These are phyloP conservation scores for Sylvilagus bachmani DNA, from an alignment of 2,113 vertebrate species.

Conservation along the genomic window DNA sequence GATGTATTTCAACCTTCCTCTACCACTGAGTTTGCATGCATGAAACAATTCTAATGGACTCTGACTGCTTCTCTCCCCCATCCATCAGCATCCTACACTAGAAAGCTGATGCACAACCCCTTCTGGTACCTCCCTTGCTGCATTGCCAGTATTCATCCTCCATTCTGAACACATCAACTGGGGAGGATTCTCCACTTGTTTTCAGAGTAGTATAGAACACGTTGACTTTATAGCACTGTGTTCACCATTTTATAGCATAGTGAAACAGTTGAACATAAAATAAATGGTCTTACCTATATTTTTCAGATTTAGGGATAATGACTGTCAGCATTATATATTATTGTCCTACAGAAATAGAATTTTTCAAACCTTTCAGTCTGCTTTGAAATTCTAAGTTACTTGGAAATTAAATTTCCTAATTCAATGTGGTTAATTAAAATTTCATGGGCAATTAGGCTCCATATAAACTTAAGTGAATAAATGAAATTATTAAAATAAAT, in stretches of 20 bases:
- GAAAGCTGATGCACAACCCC: not conserved
- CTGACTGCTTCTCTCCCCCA: not conserved
- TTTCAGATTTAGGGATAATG: constrained; percentile 29
- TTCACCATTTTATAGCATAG: not conserved
- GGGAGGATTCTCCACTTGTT: not conserved
- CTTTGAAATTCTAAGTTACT: not conserved
- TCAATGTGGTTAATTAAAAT: not conserved
- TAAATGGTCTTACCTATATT: not conserved
- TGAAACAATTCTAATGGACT: not conserved
- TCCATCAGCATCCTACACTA: not conserved
- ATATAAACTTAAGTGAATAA: not conserved
- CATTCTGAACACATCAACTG: not conserved
- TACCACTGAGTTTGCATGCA: not conserved
- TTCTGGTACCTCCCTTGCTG: not conserved
- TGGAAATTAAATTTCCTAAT: constrained; percentile 3
- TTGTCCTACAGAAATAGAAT: not conserved
- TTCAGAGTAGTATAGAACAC: not conserved
- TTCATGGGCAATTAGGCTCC: not conserved
- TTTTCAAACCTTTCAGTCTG: not conserved
- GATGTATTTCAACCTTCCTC: not conserved
- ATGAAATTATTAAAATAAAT: constrained; percentile 12
- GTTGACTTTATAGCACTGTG: not conserved
- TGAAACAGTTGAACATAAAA: not conserved
- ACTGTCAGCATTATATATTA: not conserved
- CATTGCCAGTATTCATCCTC: not conserved